Evolutionary conservation across 2,888 invertebrate species (phyloP).

Genomic region (Aphodius sticticus): DNA sequence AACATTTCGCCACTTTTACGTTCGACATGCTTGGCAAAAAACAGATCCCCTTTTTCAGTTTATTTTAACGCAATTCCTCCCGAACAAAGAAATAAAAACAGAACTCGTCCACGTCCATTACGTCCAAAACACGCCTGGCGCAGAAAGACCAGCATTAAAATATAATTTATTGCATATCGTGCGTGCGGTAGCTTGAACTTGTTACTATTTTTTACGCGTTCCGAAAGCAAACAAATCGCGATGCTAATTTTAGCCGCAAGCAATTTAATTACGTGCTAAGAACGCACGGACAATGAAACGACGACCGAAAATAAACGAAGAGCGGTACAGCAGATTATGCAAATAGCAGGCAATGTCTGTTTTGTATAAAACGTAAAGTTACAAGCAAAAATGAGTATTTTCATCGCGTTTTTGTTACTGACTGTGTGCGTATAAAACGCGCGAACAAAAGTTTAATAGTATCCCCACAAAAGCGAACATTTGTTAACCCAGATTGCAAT

Average conservation of each 20-base stretch:
- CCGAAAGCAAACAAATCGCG: neutral
- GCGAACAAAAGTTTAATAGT: neutral
- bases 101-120: too few species aligned
- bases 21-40: too few species aligned
- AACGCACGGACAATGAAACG: neutral
- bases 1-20: too few species aligned
- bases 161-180: neutral
- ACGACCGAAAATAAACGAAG: neutral
- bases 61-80: too few species aligned
- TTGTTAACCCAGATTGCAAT: neutral
- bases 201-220: slow-evolving; percentile 4
- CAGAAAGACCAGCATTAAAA: neutral
- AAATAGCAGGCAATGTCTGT: neutral
- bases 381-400: too few species aligned
- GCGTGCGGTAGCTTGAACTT: neutral
- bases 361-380: neutral
- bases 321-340: neutral
- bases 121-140: neutral
- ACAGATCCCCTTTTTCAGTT: too few species aligned
- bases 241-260: neutral
- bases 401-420: neutral
- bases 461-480: neutral
- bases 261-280: neutral
- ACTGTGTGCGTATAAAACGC: neutral
- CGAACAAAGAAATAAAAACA: too few species aligned